Evolutionary conservation across 2,888 invertebrate genomes (phyloP), one percentile per base, ranked within the genome.

Genomic region (Drosophila austrosaltans): DNA sequence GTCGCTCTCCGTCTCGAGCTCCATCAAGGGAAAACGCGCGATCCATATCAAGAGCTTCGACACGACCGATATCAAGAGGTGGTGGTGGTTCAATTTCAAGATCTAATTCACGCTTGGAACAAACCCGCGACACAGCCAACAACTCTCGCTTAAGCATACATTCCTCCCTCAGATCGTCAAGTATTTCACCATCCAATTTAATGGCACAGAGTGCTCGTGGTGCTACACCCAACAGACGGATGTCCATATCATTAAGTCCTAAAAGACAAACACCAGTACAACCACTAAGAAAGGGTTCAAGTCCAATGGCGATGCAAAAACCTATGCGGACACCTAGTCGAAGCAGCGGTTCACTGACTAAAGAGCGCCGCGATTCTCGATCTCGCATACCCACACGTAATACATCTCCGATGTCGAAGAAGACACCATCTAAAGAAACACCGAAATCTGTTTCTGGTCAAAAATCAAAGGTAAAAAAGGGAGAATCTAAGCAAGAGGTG

Each of bases 221-320:
- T 36, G 82, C 73, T 1, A 81, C 79, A 2, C 75, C 80, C 0
- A 78, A 73, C n/a, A 81, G 88, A 0, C 75, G 90, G 54, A 90
- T 91, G 77, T 89, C 92, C 4, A 76, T 89, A 22, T 92, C 92
- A 0, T 72, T 81, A 6, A 91, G 91, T 68, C 90, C 91, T 1
- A 69, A 59, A 28, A 36, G 77, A 32, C 68, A 48, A 6, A 30
- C 5, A 30, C 30, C 1, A 22, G 48, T 59, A 53, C 36, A 59
- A 3, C 66, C 63, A 0, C 78, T 90, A 3, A 74, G 88, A 64
- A 85, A 85, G 56, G 91, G 22, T 39, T 22, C 92, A 7, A 92
- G 91, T 71, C 90, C 91, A 0, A 63, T 53, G 0, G 78, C 71
- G 22, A 76, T 75, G 8, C 73, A 16, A 1, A 56, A 32, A 63